Conservation (phyloP, 2,113 vertebrate species). For the Dipodomys spectabilis region DNA sequence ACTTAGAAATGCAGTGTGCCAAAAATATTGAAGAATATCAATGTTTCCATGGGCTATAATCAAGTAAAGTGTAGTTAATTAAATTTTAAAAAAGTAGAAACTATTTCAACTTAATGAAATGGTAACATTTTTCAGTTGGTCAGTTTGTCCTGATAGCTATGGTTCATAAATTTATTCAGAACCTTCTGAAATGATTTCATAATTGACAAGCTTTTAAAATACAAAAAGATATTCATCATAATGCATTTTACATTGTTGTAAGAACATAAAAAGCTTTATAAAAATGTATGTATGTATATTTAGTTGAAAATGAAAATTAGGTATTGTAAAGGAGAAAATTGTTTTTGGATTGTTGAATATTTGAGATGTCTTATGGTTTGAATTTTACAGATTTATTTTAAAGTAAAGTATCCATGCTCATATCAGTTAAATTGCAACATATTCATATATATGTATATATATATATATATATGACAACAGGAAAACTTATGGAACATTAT, state of each 20-base stretch:
- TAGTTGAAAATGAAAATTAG: neutral
- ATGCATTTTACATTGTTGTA: neutral
- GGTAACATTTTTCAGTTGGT: neutral
- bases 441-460: neutral
- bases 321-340: neutral
- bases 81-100: neutral
- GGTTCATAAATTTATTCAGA: conserved; percentile 16
- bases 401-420: neutral
- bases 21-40: conserved; percentile 52
- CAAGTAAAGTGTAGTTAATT: conserved; percentile 37
- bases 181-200: neutral
- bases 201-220: neutral
- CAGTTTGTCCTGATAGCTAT: neutral
- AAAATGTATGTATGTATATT: neutral
- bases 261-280: neutral
- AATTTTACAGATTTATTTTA: neutral
- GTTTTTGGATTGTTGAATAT: neutral
- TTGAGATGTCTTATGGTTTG: neutral
- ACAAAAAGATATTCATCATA: neutral
- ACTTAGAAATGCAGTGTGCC: neutral
- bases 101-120: neutral
- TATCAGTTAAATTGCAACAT: neutral
- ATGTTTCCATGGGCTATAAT: conserved; percentile 17
- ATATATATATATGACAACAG: too few relatives aligned
- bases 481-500: too few relatives aligned